These are phyloP conservation scores for Parasteatoda tepidariorum DNA, from an alignment of 1,140 invertebrate genomes.

Conservation along the genomic window DNA sequence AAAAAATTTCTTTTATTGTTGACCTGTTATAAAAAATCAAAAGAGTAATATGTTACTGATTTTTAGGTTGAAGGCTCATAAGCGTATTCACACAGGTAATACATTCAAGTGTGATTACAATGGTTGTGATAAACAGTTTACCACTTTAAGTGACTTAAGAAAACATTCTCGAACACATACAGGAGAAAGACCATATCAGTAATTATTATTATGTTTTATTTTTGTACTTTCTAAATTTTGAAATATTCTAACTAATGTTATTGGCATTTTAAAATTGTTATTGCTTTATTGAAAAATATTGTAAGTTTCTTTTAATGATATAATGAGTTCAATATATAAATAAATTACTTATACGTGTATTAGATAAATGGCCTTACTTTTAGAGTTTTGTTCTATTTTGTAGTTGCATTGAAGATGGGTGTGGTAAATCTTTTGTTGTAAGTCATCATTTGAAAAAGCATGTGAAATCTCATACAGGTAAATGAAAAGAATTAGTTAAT, in stretches of 20 bases:
- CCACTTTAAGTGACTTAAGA: conserved; percentile 91
- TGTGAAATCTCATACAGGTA: conserved; percentile 78
- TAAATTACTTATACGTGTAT: too few species aligned
- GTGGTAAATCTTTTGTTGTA: conserved; percentile 91
- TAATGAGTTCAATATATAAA: neutral
- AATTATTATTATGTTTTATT: conserved; percentile 63
- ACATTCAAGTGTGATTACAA: conserved; percentile 92
- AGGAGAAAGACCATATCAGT: conserved; percentile 92
- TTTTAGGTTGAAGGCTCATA: conserved; percentile 45
- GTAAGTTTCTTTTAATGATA: neutral
- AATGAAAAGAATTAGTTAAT: too few species aligned
- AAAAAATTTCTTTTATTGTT: too few species aligned
- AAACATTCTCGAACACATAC: conserved; percentile 94
- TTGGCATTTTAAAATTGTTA: neutral
- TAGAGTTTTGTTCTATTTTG: too few species aligned
- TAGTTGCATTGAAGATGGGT: conserved; percentile 84
- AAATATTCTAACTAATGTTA: neutral
- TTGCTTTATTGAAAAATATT: neutral
- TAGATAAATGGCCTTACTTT: too few species aligned
- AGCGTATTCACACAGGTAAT: conserved; percentile 88
- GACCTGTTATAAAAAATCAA: too few species aligned
- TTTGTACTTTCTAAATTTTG: conserved; percentile 24
- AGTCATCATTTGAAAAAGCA: conserved; percentile 94
- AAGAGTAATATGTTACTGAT: too few species aligned
- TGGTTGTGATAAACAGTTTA: conserved; percentile 91